These are phyloP conservation scores for Anthopleura xanthogrammica DNA, from an alignment of 92 coral and sea anemone genomes.

Conservation along the genomic window DNA sequence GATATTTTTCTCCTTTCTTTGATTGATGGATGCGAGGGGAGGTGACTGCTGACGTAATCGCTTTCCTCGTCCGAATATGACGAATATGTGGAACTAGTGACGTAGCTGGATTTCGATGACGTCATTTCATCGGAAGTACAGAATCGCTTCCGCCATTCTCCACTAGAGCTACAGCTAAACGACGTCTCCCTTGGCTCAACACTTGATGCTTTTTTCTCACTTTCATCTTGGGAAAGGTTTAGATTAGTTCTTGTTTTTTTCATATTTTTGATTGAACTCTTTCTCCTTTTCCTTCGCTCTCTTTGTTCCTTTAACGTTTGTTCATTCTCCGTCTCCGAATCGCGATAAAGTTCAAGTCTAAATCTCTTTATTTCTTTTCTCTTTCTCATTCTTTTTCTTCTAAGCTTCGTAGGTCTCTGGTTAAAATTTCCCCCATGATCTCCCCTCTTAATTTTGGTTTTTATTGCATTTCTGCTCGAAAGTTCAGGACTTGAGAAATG, in stretches of 20 bases:
- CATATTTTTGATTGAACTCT: background rate
- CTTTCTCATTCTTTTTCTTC: conserved; percentile 9
- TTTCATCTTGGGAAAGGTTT: conserved; percentile 2
- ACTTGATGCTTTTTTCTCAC: conserved; percentile 30
- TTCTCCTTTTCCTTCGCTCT: background rate
- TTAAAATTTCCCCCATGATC: background rate
- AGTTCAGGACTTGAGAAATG: conserved; percentile 10
- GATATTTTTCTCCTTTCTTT: background rate
- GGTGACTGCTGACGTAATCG: conserved; percentile 15
- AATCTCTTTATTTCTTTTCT: conserved; percentile 7
- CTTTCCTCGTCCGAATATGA: conserved; percentile 1
- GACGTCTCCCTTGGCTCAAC: conserved; percentile 48
- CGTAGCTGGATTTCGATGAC: background rate
- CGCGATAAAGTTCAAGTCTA: conserved; percentile 5
- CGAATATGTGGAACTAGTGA: background rate
- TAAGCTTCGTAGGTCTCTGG: background rate
- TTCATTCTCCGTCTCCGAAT: conserved; percentile 15
- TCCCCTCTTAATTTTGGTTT: background rate
- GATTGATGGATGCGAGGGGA: conserved; percentile 19
- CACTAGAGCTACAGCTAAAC: conserved; percentile 48
- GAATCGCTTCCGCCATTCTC: conserved; percentile 30
- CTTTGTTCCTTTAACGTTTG: conserved; percentile 20
- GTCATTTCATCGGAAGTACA: background rate
- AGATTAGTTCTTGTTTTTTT: conserved; percentile 17
- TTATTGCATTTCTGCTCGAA: background rate